Conservation (phyloP, 2,888 invertebrate genomes). For the Drosophila helvetica region DNA sequence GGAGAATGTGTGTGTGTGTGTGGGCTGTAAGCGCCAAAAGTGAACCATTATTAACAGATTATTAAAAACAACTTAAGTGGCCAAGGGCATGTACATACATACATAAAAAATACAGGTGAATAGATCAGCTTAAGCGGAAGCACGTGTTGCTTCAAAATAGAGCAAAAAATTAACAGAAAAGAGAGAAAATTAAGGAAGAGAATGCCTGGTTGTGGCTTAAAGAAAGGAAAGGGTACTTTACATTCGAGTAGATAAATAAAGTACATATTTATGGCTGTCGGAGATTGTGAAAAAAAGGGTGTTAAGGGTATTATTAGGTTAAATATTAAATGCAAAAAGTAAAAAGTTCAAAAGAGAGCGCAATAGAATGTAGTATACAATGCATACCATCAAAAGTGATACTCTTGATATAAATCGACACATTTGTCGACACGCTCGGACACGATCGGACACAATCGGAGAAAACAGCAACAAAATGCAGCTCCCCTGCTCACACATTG, state of each 20-base stretch:
- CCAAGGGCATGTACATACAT: slow-evolving; percentile 39
- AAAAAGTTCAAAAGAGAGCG: no score
- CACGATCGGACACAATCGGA: no score
- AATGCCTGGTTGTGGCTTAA: not conserved
- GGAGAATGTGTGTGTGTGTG: slow-evolving; percentile 11
- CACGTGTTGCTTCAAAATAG: slow-evolving; percentile 30
- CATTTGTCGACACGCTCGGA: no score
- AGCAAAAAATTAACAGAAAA: slow-evolving; percentile 3
- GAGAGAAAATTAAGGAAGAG: not conserved
- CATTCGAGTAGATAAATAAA: not conserved
- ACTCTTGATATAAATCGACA: no score
- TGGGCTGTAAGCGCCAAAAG: slow-evolving; percentile 47
- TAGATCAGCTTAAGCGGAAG: slow-evolving; percentile 26
- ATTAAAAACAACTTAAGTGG: slow-evolving; percentile 37
- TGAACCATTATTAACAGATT: slow-evolving; percentile 62
- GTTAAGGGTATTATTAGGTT: not conserved
- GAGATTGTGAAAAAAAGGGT: not conserved
- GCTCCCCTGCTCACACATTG: no score
- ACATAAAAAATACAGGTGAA: slow-evolving; percentile 6
- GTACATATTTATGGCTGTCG: not conserved
- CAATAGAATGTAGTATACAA: no score
- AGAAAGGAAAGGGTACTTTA: not conserved
- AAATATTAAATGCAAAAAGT: no score
- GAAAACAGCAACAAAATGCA: no score
- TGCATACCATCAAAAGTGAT: no score